Evolutionary conservation across 2,797 vertebrate species (phyloP).

Genomic region (Melopsittacus undulatus): DNA sequence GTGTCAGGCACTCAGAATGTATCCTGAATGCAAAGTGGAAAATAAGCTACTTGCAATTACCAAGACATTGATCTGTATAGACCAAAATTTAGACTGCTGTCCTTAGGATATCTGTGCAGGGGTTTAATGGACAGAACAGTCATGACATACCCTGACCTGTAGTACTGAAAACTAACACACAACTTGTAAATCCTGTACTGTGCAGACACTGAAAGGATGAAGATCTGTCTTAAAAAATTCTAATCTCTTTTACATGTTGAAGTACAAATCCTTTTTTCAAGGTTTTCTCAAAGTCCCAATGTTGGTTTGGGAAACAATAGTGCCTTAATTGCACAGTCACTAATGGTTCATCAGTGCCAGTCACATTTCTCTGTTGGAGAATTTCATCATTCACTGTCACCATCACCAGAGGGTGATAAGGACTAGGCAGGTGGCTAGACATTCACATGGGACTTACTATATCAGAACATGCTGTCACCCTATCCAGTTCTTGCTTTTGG

Average conservation of each 20-base stretch:
- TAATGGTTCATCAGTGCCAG: neutral
- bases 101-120: neutral
- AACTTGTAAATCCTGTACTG: neutral
- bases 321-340: neutral
- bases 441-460: neutral
- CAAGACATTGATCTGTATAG: neutral
- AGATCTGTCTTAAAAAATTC: neutral
- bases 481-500: neutral
- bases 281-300: neutral
- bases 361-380: neutral
- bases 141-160: neutral
- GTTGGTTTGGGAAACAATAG: neutral
- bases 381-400: neutral
- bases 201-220: neutral
- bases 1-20: neutral
- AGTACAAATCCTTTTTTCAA: neutral
- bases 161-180: neutral
- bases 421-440: neutral
- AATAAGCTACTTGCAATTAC: neutral
- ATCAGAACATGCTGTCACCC: neutral
- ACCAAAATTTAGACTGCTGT: neutral
- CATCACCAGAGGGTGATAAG: neutral
- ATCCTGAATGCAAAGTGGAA: neutral
- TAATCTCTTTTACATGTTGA: neutral
- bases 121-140: neutral